Percentiles rank a stretch among this genome's conserved stretches.
Evolutionary conservation across 2,113 vertebrate species (phyloP).

Genomic region (Paedocypris sp.): DNA sequence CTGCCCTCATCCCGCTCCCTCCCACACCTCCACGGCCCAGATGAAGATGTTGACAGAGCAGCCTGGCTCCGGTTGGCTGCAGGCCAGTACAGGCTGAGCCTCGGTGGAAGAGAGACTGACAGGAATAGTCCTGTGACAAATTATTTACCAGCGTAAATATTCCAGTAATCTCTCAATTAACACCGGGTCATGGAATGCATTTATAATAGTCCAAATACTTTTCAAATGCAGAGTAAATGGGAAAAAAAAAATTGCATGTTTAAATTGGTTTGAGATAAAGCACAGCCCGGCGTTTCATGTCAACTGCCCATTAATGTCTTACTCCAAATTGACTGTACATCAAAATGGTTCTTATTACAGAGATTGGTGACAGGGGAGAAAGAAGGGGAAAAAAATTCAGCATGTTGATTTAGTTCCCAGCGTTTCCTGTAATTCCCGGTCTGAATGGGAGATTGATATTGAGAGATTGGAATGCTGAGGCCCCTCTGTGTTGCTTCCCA

Average conservation of each 20-base stretch:
- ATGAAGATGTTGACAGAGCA: slow-evolving; percentile 53
- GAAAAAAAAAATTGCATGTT: not conserved
- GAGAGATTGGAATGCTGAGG: not conserved
- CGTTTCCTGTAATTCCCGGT: slow-evolving; percentile 1
- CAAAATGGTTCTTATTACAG: not conserved
- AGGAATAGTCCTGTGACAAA: not conserved
- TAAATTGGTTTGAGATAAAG: not conserved
- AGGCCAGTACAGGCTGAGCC: slow-evolving; percentile 41
- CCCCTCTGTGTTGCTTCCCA: not conserved
- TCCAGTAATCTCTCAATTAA: not conserved
- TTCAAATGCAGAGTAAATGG: too few species aligned
- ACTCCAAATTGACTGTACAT: too few species aligned
- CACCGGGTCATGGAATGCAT: not conserved
- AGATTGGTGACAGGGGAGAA: not conserved
- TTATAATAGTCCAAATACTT: not conserved
- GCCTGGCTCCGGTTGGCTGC: slow-evolving; percentile 43
- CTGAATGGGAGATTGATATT: not conserved
- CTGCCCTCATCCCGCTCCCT: slow-evolving; percentile 6
- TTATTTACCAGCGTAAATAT: not conserved
- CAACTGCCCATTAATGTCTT: too few species aligned
- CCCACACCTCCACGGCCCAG: slow-evolving; percentile 30
- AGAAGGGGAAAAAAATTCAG: not conserved
- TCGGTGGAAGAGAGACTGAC: slow-evolving; percentile 1
- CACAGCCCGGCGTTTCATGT: not conserved
- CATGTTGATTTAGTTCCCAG: not conserved